Conservation (phyloP, 2,797 vertebrate species). For the Prionace glauca region DNA sequence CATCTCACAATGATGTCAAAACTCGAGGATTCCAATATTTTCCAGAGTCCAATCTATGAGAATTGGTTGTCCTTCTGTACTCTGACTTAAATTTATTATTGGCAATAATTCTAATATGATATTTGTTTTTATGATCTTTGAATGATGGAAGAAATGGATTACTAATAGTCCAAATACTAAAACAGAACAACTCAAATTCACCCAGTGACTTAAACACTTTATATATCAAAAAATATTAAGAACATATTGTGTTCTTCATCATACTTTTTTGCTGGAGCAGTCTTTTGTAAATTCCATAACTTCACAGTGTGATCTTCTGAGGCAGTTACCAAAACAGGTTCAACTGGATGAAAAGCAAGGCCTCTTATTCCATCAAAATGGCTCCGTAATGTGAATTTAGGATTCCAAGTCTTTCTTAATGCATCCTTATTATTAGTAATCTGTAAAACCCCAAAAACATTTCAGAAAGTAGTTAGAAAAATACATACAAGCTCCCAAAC, state of each 20-base stretch:
- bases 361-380: slow-evolving; percentile 94
- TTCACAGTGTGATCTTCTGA: slow-evolving; percentile 97
- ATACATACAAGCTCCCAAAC: background rate
- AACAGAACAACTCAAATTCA: background rate
- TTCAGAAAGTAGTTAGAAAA: slow-evolving; percentile 39
- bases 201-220: background rate
- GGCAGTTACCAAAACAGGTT: slow-evolving; percentile 92
- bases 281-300: slow-evolving; percentile 99
- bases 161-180: background rate
- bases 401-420: slow-evolving; percentile 96
- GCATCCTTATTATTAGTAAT: slow-evolving; percentile 95
- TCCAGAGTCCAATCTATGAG: too few relatives aligned
- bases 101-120: background rate
- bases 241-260: background rate
- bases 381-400: slow-evolving; percentile 94
- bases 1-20: background rate
- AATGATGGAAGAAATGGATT: background rate
- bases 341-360: slow-evolving; percentile 85
- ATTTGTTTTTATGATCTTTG: background rate
- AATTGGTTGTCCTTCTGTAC: background rate
- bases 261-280: slow-evolving; percentile 92
- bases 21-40: background rate
- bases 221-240: background rate
- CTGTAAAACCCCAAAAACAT: slow-evolving; percentile 57
- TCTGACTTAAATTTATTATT: background rate